Evolutionary conservation across 2,113 vertebrate genomes (phyloP).

Genomic region (Atractosteus spatula): DNA sequence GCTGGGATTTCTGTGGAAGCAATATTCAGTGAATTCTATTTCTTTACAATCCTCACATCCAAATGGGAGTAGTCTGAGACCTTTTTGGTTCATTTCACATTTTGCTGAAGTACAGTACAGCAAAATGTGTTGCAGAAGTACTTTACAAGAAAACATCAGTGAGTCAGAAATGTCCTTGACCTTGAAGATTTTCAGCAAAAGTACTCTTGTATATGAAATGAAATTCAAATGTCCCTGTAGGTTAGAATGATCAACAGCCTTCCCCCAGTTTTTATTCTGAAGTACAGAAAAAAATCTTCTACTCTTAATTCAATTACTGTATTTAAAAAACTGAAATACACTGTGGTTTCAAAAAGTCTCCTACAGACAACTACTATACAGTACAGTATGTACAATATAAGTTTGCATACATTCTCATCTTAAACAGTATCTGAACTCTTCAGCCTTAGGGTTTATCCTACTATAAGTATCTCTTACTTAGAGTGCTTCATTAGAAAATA

Average conservation of each 20-base stretch:
- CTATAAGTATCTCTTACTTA: neutral
- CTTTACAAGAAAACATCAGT: neutral
- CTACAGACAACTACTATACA: neutral
- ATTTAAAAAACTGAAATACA: neutral
- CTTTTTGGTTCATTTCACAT: no score
- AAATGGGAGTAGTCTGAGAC: no score
- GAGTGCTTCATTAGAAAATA: neutral
- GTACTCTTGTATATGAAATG: no score
- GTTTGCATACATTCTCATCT: conserved; percentile 13
- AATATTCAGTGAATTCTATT: no score
- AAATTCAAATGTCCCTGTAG: neutral
- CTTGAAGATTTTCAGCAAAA: neutral
- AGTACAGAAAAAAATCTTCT: neutral
- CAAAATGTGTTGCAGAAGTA: no score
- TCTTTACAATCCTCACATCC: no score
- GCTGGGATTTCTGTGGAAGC: no score
- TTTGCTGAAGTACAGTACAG: no score
- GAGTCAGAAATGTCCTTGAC: conserved; percentile 3
- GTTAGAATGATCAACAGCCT: neutral
- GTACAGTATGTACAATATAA: neutral
- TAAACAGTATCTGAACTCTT: neutral
- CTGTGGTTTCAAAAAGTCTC: conserved; percentile 2
- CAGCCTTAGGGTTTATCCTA: neutral
- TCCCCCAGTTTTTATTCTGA: neutral
- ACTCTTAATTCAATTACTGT: conserved; percentile 4